Evolutionary conservation across 1,140 invertebrate genomes (phyloP).

Genomic region (Atta colombica): DNA sequence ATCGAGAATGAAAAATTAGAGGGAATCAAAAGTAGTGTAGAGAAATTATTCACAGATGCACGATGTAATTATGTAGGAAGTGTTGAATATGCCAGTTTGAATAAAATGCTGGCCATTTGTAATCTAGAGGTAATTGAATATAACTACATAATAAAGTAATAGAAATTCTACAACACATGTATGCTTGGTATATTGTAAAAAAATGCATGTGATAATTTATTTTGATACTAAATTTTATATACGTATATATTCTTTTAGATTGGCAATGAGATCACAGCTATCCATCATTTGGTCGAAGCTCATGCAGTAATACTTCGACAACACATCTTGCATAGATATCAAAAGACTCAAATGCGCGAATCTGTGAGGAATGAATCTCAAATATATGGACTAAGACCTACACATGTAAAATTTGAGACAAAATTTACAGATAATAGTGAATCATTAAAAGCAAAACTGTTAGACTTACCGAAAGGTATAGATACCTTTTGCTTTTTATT

Average conservation of each 20-base stretch:
- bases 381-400: slow-evolving; percentile 73
- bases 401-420: slow-evolving; percentile 74
- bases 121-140: slow-evolving; percentile 78
- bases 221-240: not conserved
- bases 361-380: slow-evolving; percentile 64
- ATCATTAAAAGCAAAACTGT: slow-evolving; percentile 73
- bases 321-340: slow-evolving; percentile 78
- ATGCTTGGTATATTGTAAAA: slow-evolving; percentile 3
- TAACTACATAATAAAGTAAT: not conserved
- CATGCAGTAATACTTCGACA: slow-evolving; percentile 81
- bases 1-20: slow-evolving; percentile 41
- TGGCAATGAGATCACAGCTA: slow-evolving; percentile 78
- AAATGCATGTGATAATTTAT: slow-evolving; percentile 13
- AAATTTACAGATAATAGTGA: slow-evolving; percentile 76
- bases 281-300: slow-evolving; percentile 81
- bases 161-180: slow-evolving; percentile 5
- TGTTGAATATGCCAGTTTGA: slow-evolving; percentile 77
- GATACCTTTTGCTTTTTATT: slow-evolving; percentile 37
- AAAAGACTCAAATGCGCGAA: slow-evolving; percentile 74
- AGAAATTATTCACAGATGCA: slow-evolving; percentile 58
- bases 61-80: slow-evolving; percentile 64
- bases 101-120: slow-evolving; percentile 79
- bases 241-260: slow-evolving; percentile 45
- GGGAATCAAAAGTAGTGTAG: slow-evolving; percentile 49
- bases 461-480: slow-evolving; percentile 80